phyloP scores from a whole-genome alignment of 2,888 invertebrate genomes.

The Abrostola triplasia region DNA sequence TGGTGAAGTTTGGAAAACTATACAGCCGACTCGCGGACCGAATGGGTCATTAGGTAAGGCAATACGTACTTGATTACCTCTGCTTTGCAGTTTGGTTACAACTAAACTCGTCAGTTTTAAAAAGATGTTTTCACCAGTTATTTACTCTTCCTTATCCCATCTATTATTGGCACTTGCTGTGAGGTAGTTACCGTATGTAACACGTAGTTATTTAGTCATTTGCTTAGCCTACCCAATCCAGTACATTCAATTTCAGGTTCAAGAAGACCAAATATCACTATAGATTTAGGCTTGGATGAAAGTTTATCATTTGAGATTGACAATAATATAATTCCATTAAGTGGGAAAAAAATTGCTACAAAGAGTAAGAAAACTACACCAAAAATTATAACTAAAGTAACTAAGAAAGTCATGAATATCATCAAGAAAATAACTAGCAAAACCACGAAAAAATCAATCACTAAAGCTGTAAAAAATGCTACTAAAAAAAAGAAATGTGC shows the following conservation, averaged over 20 bases:
- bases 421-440: neutral
- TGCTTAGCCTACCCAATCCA: neutral
- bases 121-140: no score
- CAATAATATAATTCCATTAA: neutral
- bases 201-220: no score
- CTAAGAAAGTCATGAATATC: neutral
- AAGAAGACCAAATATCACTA: slow-evolving; percentile 3
- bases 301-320: neutral
- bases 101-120: no score
- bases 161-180: no score
- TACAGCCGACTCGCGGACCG: slow-evolving; percentile 11
- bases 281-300: slow-evolving; percentile 8
- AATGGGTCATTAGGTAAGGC: slow-evolving; percentile 15
- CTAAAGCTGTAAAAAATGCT: neutral
- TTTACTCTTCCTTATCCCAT: no score
- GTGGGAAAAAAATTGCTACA: no score
- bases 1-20: slow-evolving; percentile 40
- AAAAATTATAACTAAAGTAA: neutral
- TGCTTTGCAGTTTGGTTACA: neutral
- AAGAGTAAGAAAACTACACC: neutral
- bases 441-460: neutral
- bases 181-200: no score
- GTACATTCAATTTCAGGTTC: slow-evolving; percentile 25
- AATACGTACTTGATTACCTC: neutral
- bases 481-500: neutral